Base-by-base conservation (phyloP, 2,888 invertebrate genomes). In the Plagodis pulveraria region DNA sequence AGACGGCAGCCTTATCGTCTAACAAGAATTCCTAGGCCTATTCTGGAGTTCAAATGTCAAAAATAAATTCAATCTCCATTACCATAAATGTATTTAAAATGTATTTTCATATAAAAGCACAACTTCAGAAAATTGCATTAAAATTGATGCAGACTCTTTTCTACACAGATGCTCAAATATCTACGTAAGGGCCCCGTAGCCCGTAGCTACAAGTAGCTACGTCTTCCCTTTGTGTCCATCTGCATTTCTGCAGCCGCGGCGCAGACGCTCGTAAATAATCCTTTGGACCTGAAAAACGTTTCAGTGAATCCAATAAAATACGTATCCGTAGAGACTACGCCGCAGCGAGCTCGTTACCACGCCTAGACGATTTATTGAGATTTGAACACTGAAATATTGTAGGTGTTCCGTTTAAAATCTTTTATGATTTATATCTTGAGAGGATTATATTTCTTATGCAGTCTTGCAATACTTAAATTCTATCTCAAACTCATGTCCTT, bases 231-330 rank as follows among this genome's bases (percentile, higher is more conserved):
- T 71, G 68, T 84, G 89, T 89, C 87, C 89, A 89, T 89, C 89
- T 91, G 90, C 89, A 90, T 89, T 85, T 89, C 87, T 88, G 90
- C 90, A 89, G 82, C 77, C 70, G 81, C 76, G 52, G 82, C 86
- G 83, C 87, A 90, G 91, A 89, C 86, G 87, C 84, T 89, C 90
- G 88, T 91, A 91, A 92, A 91, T 91, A 90, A 92, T 91, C 91
- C 89, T 86, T 84, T 81, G 87, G 90, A 88, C 87, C 89, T 89
- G 91, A 91, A 91, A 91, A 92, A 90, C 91, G 91, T 92, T 91
- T 90, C 90, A 89, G 84, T 89, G 88, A 90, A 91, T 92, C 91
- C 91, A 91, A 92, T 92, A 92, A 91, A 92, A 91, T 91, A 91
- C 91, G 91, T 90, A 92, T 91, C 91, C 91, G 90, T 89, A 90